Evolutionary conservation across 2,797 vertebrate species (phyloP).

Genomic region (Phataginus tricuspis): DNA sequence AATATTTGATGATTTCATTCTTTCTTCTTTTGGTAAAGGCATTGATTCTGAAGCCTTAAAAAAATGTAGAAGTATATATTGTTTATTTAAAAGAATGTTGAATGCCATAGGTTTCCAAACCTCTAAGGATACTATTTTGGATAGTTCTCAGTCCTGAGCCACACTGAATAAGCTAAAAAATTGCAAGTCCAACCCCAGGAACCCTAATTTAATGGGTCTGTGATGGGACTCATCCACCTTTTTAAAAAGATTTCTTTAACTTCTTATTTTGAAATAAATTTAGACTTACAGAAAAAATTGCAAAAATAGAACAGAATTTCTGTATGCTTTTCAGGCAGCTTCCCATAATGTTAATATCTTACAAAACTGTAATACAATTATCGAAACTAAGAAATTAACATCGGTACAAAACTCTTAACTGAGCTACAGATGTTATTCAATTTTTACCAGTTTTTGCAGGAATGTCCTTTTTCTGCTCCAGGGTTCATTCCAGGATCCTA

Average conservation of each 20-base stretch:
- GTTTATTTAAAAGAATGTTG: not conserved
- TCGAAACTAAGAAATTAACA: not conserved
- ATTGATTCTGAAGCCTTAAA: not conserved
- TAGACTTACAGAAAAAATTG: not conserved
- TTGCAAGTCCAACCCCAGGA: not conserved
- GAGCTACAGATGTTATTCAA: not conserved
- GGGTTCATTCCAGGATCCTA: not conserved
- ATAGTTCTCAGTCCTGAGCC: not conserved
- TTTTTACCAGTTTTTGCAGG: not conserved
- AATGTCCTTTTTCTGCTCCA: not conserved
- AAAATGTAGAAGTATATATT: not conserved
- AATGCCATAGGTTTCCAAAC: not conserved
- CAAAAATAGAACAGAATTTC: not conserved
- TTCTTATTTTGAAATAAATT: slow-evolving; percentile 1
- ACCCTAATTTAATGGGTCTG: not conserved
- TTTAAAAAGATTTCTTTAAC: not conserved
- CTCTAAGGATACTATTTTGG: not conserved
- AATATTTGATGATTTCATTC: not conserved
- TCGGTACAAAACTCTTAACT: not conserved
- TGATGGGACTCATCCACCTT: not conserved
- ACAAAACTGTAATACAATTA: not conserved
- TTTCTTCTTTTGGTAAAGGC: not conserved
- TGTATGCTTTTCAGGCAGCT: not conserved
- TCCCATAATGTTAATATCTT: not conserved
- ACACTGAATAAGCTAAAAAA: not conserved